These are phyloP conservation scores for Eubasilissa splendida DNA, from an alignment of 2,888 invertebrate species.

Conservation along the genomic window DNA sequence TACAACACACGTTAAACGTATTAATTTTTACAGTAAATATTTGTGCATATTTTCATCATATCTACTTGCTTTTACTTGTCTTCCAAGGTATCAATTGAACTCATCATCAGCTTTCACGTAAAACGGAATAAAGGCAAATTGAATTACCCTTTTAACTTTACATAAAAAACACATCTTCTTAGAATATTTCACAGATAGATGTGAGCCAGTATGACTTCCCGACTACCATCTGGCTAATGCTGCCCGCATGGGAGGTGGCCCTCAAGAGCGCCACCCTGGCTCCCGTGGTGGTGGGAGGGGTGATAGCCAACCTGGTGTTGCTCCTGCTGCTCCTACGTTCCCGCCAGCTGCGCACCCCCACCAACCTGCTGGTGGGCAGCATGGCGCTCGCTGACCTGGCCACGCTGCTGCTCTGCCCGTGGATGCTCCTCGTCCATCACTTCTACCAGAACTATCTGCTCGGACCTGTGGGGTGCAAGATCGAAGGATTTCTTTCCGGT, in stretches of 20 bases:
- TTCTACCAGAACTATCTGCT: slow-evolving; percentile 86
- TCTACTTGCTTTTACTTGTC: no score
- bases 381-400: slow-evolving; percentile 82
- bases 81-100: no score
- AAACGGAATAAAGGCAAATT: no score
- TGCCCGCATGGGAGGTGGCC: slow-evolving; percentile 74
- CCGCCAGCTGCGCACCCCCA: slow-evolving; percentile 77
- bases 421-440: slow-evolving; percentile 83
- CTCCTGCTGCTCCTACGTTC: slow-evolving; percentile 76
- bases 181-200: slow-evolving; percentile 2
- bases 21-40: no score
- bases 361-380: slow-evolving; percentile 82
- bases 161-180: no score
- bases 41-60: no score
- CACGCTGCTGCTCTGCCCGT: slow-evolving; percentile 80
- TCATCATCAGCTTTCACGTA: no score
- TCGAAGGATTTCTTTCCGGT: slow-evolving; percentile 86
- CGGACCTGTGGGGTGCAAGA: slow-evolving; percentile 81
- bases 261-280: slow-evolving; percentile 75
- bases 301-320: slow-evolving; percentile 78
- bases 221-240: slow-evolving; percentile 78
- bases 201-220: slow-evolving; percentile 67
- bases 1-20: no score
- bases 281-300: slow-evolving; percentile 76
- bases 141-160: no score